Evolutionary conservation across 2,113 vertebrate genomes (phyloP).

Genomic region (Crotalus helleri): DNA sequence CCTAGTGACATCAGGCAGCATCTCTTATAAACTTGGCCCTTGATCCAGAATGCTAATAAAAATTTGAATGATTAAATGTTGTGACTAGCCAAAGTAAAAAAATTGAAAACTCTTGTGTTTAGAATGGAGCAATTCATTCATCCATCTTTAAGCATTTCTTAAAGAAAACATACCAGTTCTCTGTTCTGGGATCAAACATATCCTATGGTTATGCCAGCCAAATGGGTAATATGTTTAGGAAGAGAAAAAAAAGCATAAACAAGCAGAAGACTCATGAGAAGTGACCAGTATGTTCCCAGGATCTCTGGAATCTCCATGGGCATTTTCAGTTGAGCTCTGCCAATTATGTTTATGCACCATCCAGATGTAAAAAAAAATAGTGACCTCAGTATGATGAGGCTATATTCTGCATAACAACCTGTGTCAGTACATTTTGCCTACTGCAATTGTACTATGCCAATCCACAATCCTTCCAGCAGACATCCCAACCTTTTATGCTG

Average conservation of each 20-base stretch:
- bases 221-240: not conserved
- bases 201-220: not conserved
- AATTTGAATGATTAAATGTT: constrained; percentile 7
- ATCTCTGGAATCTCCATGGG: not conserved
- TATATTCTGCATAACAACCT: not conserved
- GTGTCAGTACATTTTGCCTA: not conserved
- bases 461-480: not conserved
- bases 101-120: not conserved
- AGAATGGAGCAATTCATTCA: constrained; percentile 2
- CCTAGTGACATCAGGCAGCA: constrained; percentile 6
- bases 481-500: not conserved
- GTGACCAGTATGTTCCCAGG: not conserved
- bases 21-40: not conserved
- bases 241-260: not conserved
- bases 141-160: not conserved
- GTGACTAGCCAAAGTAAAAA: constrained; percentile 3
- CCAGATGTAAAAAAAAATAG: not conserved
- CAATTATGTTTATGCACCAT: not conserved
- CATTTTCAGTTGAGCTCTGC: not conserved
- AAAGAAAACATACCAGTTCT: not conserved
- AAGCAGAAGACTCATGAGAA: not conserved
- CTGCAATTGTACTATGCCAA: not conserved
- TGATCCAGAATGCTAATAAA: constrained; percentile 9
- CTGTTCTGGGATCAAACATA: not conserved
- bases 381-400: not conserved